Conservation (phyloP, 2,888 invertebrate genomes). For the Drosophila aldrichi region DNA sequence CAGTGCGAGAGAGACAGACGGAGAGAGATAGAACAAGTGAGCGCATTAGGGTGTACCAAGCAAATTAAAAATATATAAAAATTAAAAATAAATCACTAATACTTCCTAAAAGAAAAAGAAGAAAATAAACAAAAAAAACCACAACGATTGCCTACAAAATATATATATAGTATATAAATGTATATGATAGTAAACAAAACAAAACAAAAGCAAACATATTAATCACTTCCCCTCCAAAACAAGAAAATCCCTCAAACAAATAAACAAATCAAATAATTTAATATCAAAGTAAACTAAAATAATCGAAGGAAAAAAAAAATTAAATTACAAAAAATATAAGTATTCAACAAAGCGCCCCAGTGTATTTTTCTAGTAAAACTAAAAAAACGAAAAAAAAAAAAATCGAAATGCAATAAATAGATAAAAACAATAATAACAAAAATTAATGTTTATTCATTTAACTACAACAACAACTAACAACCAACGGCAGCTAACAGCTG, state of each 20-base stretch:
- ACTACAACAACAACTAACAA: conserved; percentile 47
- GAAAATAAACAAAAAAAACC: conserved; percentile 54
- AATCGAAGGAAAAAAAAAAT: conserved; percentile 22
- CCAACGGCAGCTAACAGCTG: conserved; percentile 63
- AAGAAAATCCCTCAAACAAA: conserved; percentile 18
- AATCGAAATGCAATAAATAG: conserved; percentile 68
- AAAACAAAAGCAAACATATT: conserved; percentile 53
- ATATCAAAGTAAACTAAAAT: conserved; percentile 59
- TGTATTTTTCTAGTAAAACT: conserved; percentile 80
- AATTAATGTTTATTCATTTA: conserved; percentile 46
- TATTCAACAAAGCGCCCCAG: conserved; percentile 74
- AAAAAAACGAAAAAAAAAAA: conserved; percentile 49
- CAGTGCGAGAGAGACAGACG: background rate
- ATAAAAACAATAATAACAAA: conserved; percentile 13
- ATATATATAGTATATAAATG: conserved; percentile 75
- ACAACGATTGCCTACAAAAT: conserved; percentile 82
- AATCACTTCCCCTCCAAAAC: conserved; percentile 42
- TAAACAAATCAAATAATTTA: conserved; percentile 47
- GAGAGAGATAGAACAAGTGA: conserved; percentile 13
- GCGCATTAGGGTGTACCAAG: conserved; percentile 38
- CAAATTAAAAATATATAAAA: conserved; percentile 29
- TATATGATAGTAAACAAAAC: conserved; percentile 51
- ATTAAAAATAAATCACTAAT: conserved; percentile 74
- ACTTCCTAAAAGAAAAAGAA: conserved; percentile 72
- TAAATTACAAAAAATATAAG: conserved; percentile 33